phyloP scores from a whole-genome alignment of 2,113 vertebrate genomes.

The Zosterops pallidus region DNA sequence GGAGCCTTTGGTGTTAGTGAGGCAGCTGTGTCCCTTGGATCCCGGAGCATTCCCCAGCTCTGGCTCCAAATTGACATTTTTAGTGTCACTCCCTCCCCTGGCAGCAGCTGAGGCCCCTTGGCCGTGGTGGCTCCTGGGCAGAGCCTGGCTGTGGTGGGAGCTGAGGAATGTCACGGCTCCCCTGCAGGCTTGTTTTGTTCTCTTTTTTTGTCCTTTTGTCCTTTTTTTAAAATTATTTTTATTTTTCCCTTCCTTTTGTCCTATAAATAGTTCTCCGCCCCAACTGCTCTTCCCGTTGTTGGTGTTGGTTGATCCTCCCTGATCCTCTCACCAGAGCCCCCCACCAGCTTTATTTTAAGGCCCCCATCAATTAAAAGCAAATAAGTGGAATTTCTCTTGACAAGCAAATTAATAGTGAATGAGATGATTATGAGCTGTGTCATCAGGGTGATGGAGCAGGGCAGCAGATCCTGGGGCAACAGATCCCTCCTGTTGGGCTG shows the following conservation, averaged over 20 bases:
- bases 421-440: conserved; percentile 6
- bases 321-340: neutral
- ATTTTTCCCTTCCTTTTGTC: neutral
- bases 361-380: conserved; percentile 57
- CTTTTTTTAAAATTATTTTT: neutral
- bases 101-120: neutral
- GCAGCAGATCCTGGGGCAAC: rapidly evolving
- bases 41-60: rapidly evolving
- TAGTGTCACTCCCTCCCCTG: neutral
- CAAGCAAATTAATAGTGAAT: conserved; percentile 32
- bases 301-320: neutral
- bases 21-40: neutral
- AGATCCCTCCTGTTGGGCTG: too few species aligned
- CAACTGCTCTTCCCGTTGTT: neutral
- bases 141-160: neutral
- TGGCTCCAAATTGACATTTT: neutral
- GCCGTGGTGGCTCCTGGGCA: rapidly evolving
- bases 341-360: conserved; percentile 29
- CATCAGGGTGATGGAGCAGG: conserved; percentile 1
- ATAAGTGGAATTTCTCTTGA: conserved; percentile 21
- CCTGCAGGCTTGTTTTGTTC: neutral
- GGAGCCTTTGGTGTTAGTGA: rapidly evolving
- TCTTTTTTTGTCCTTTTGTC: neutral
- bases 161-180: rapidly evolving
- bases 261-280: neutral